Evolutionary conservation across 2,113 vertebrate genomes (phyloP), one percentile per base, ranked within the genome.

Genomic region (Hassar affinis): DNA sequence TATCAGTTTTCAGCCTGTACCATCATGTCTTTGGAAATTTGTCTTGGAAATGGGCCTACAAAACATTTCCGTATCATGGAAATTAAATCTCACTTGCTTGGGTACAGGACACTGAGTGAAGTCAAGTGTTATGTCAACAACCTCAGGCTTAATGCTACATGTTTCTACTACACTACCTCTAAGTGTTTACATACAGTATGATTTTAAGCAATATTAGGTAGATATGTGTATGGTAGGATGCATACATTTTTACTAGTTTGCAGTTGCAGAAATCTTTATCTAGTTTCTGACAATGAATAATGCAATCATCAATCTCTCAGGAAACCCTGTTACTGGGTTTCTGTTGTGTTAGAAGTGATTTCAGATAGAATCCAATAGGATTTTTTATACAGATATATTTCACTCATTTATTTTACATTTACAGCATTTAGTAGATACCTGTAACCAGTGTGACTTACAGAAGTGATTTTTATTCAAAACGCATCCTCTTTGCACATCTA

Each of bases 1-100:
- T 51, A 20, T 47, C 78, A 79, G 78, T 79, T 51, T 61, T 49
- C 59, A 47, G 9, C 59, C 7, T 64, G 59, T 49, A 30, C 78
- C 42, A 51, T 66, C 59, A 64, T 22, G 59, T 51, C 77, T 64
- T 49, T 45, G n/a, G 17, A 47, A 62, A 30, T 33, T 22, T 79
- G 42, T 15, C 68, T 74, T 35, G 38, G 25, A 82, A 35, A 38
- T n/a, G n/a, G 10, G 27, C 8, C 1, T 54, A 10, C 45, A 54
- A 33, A 72, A 20, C 27, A 30, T 52, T 20, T 20, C 17, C 51
- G 71, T 17, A 15, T 7, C n/a, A 33, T 1, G 71, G n/a, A 49
- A 75, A 33, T 30, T 3, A 33, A 7, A 20, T 49, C 22, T 35
- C 35, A 56, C 51, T 56, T 42, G 35, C 20, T 14, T 69, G 18